Percentiles rank a stretch among this genome's conserved stretches.
Evolutionary conservation across 2,797 vertebrate genomes (phyloP).

Genomic region (Anas bahamensis): DNA sequence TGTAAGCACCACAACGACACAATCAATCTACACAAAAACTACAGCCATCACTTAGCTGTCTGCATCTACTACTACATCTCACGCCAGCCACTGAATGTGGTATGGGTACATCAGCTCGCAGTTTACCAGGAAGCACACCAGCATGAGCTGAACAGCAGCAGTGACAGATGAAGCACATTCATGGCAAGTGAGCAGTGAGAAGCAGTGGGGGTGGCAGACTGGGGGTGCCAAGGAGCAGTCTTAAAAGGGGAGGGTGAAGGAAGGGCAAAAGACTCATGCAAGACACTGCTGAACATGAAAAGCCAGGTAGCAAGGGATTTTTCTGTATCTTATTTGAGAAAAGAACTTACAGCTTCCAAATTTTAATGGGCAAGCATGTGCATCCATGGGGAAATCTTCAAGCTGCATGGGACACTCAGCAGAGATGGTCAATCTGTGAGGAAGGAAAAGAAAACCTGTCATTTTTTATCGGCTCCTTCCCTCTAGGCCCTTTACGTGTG

Average conservation of each 20-base stretch:
- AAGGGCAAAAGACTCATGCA: not conserved
- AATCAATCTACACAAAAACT: constrained; percentile 10
- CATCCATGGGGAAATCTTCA: constrained; percentile 98
- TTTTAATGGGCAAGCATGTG: constrained; percentile 96
- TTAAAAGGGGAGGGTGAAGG: not conserved
- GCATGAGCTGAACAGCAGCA: not conserved
- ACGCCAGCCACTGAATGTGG: not conserved
- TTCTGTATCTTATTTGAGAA: constrained; percentile 7
- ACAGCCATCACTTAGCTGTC: not conserved
- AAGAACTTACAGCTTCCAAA: constrained; percentile 98
- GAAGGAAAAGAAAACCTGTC: not conserved
- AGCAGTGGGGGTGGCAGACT: not conserved
- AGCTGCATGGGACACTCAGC: constrained; percentile 99
- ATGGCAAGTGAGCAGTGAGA: not conserved
- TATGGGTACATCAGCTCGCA: not conserved
- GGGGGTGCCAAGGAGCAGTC: not conserved
- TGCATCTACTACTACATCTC: not conserved
- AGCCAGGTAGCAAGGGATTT: not conserved
- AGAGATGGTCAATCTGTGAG: constrained; percentile 92
- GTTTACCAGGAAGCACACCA: not conserved
- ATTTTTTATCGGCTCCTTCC: rapidly evolving
- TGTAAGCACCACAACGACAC: not conserved
- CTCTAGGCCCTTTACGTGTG: not conserved
- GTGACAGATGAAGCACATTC: not conserved
- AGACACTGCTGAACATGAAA: not conserved